These are phyloP conservation scores for Haemorhous mexicanus DNA, from an alignment of 2,113 vertebrate genomes.

Conservation along the genomic window DNA sequence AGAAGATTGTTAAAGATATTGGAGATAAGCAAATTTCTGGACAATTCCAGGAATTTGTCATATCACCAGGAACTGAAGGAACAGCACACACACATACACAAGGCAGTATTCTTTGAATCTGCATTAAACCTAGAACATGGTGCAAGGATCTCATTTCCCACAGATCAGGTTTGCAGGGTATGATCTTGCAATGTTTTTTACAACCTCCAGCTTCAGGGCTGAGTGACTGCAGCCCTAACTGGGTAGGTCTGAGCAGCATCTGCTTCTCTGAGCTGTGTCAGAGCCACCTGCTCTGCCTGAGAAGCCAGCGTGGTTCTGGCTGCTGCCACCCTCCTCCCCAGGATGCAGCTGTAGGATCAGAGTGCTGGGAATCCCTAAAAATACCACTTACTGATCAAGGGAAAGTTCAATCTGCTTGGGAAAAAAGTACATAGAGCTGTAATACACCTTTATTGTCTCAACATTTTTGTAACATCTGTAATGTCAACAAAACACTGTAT, in stretches of 20 bases:
- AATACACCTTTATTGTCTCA: not conserved
- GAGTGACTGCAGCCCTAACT: accelerated
- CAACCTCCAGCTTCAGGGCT: not conserved
- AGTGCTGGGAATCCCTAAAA: not conserved
- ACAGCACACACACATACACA: not conserved
- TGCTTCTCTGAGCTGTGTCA: not conserved
- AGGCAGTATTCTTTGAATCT: not conserved
- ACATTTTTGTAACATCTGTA: not conserved
- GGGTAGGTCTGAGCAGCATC: not conserved
- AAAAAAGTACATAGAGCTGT: not conserved
- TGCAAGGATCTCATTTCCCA: not conserved
- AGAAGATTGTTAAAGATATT: not conserved
- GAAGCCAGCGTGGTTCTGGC: not conserved
- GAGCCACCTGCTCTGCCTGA: not conserved
- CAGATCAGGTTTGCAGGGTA: not conserved
- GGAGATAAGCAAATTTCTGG: not conserved
- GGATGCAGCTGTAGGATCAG: accelerated
- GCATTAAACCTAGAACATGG: not conserved
- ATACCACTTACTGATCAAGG: accelerated
- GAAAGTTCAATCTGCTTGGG: not conserved
- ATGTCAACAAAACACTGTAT: not conserved
- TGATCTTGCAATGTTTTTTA: not conserved
- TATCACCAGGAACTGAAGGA: not conserved
- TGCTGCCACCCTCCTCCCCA: not conserved
- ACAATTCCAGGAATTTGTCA: not conserved